phyloP scores from a whole-genome alignment of 2,797 vertebrate genomes.

The Liasis olivaceus region DNA sequence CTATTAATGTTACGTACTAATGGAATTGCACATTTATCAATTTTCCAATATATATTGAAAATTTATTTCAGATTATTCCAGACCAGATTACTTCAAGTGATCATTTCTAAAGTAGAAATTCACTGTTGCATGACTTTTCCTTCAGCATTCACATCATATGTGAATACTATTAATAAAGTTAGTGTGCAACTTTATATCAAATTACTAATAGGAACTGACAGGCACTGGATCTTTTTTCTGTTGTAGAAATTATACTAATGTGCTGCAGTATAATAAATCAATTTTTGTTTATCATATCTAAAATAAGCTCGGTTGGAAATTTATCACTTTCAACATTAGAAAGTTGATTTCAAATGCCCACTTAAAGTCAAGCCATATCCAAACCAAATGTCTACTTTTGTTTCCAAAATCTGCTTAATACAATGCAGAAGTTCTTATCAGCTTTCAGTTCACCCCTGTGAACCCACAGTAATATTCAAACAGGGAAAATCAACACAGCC shows the following conservation, averaged over 20 bases:
- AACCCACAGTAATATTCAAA: background rate
- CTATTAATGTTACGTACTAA: background rate
- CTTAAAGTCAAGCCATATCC: background rate
- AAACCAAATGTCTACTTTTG: background rate
- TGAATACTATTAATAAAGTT: too few relatives aligned
- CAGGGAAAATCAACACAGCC: too few relatives aligned
- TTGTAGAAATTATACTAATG: background rate
- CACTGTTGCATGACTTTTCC: background rate
- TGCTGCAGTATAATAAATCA: background rate
- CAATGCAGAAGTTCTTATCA: background rate
- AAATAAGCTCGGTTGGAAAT: background rate
- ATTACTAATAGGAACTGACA: background rate
- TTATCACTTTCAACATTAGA: background rate
- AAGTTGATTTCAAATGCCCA: background rate
- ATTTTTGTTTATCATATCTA: background rate
- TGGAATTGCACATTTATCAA: conserved; percentile 15
- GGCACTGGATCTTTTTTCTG: background rate
- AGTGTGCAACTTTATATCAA: background rate
- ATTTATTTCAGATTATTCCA: conserved; percentile 32
- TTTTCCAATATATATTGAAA: conserved; percentile 12
- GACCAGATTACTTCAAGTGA: conserved; percentile 35
- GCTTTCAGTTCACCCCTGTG: background rate
- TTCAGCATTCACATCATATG: background rate
- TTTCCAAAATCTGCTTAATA: background rate
- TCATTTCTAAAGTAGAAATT: background rate